Evolutionary conservation across 2,797 vertebrate species (phyloP).

Genomic region (Hemitrygon akajei): DNA sequence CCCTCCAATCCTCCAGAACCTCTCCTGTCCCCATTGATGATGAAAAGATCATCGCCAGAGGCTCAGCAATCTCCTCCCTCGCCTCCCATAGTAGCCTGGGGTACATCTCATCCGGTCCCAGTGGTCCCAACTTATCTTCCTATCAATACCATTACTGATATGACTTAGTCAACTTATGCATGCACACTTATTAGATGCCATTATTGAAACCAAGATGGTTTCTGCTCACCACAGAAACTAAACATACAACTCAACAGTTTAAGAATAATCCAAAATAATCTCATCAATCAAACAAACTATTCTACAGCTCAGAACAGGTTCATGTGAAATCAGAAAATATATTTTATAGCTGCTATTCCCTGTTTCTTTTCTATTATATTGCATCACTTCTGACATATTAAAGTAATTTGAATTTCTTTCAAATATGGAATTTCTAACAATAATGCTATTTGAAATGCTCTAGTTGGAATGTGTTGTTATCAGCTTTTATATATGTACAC

Average conservation of each 20-base stretch:
- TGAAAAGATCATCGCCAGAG: too few relatives aligned
- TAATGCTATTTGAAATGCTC: background rate
- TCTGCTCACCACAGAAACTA: background rate
- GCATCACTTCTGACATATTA: background rate
- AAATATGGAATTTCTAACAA: conserved; percentile 10
- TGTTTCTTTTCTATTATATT: background rate
- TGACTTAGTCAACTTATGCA: too few relatives aligned
- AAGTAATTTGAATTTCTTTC: background rate
- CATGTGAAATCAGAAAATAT: background rate
- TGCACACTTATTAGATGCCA: too few relatives aligned
- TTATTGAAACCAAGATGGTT: too few relatives aligned
- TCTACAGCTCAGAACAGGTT: background rate
- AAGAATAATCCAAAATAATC: background rate
- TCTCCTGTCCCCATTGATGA: too few relatives aligned
- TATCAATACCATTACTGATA: too few relatives aligned
- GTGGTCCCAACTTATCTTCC: too few relatives aligned
- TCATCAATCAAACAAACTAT: background rate
- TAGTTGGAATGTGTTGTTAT: background rate
- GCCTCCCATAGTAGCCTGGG: too few relatives aligned
- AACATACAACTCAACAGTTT: background rate
- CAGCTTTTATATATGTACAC: background rate
- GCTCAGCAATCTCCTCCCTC: too few relatives aligned
- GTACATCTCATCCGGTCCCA: too few relatives aligned
- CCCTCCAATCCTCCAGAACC: too few relatives aligned
- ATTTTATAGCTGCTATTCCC: background rate